Evolutionary conservation across 2,888 invertebrate species (phyloP), one percentile per base, ranked within the genome.

Genomic region (Desoria tigrina): DNA sequence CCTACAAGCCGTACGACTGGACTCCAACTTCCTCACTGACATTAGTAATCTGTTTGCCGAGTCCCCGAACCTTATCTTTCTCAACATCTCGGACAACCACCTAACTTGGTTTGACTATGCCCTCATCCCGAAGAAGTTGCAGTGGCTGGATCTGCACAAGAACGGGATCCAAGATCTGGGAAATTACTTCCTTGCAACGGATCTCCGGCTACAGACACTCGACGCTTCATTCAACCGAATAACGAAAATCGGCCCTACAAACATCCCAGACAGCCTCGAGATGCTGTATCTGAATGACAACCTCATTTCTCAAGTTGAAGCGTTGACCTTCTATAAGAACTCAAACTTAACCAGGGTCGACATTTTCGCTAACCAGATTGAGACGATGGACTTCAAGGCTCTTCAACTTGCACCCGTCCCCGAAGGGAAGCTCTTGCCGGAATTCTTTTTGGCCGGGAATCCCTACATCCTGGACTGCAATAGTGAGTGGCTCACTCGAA

Each of bases 381-480:
- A 89, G 78, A 89, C 89, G 77, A 87, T 94, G 86, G 93, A 94
- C 81, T 85, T 94, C 78, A 92, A 91, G 80, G 91, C 94, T 68
- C 83, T 94, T 73, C 86, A 90, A 74, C 84, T 94, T 77, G 87
- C 89, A 74, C 90, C 90, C 62, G 89, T 92, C 67, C 88, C 89
- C 78, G 86, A 87, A 65, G 87, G 88, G 71, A 85, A 88, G 66
- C 83, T 88, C 61, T 82, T 92, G 74, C 93, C 94, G 16, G 91
- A 93, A 82, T 93, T 95, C 83, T 93, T 92, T 81, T 90, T 95
- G 71, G 93, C 92, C 42, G 92, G 92, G 61, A 96, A 96, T 84
- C 95, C 94, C 42, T 92, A 94, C 79, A 88, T 90, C 78, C 96
- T 95, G 79, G 92, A 94, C 80, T 96, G 95, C 83, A 92, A 91